Percentiles rank a stretch among this genome's conserved stretches.
phyloP scores from a whole-genome alignment of 2,888 invertebrate species.

The Nephrocerus scutellatus region DNA sequence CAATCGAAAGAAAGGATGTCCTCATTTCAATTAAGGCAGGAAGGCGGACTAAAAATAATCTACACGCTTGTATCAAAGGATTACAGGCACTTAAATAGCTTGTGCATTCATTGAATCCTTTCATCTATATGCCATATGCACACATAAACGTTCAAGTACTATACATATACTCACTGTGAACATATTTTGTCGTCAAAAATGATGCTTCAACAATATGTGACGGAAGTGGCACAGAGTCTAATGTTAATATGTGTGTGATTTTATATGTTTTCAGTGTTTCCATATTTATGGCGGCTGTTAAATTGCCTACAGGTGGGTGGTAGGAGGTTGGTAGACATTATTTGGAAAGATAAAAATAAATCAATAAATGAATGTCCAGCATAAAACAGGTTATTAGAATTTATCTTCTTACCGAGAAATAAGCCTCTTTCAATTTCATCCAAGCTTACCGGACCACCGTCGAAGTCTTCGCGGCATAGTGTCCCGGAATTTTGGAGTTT shows the following conservation, averaged over 20 bases:
- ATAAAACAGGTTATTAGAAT: background rate
- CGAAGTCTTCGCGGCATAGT: constrained; percentile 43
- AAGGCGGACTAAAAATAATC: too few relatives aligned
- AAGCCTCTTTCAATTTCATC: constrained; percentile 44
- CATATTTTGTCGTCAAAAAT: constrained; percentile 63
- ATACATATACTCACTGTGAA: constrained; percentile 57
- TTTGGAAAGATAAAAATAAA: background rate
- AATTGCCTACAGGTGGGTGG: constrained; percentile 55
- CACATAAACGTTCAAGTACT: background rate
- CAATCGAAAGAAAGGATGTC: too few relatives aligned
- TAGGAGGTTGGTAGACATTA: constrained; percentile 1
- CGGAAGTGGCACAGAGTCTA: constrained; percentile 79
- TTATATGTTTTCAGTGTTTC: constrained; percentile 58
- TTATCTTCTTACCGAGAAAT: constrained; percentile 37
- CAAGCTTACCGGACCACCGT: constrained; percentile 47
- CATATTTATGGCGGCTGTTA: constrained; percentile 71
- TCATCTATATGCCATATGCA: constrained; percentile 15
- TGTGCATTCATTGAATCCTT: too few relatives aligned
- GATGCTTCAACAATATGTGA: constrained; percentile 61
- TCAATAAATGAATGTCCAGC: background rate
- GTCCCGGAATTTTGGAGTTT: constrained; percentile 24
- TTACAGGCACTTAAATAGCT: too few relatives aligned
- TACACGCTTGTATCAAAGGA: too few relatives aligned
- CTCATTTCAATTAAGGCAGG: too few relatives aligned
- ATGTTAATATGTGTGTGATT: constrained; percentile 71